phyloP scores from a whole-genome alignment of 2,113 vertebrate species.

The Paradoxurus hermaphroditus region DNA sequence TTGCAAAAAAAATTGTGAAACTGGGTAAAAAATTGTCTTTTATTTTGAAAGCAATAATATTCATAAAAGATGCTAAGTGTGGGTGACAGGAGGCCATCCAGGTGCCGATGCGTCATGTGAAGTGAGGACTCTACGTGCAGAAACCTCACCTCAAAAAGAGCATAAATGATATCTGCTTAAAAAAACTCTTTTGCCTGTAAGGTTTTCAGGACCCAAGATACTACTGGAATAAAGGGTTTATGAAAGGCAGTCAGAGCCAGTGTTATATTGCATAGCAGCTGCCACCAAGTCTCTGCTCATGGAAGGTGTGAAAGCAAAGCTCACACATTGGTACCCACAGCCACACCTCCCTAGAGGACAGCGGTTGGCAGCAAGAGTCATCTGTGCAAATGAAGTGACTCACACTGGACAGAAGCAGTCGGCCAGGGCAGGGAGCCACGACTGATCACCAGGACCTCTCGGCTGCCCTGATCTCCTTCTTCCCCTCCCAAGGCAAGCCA shows the following conservation, averaged over 20 bases:
- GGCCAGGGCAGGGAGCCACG: background rate
- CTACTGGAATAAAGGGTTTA: background rate
- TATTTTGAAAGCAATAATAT: background rate
- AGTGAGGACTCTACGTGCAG: background rate
- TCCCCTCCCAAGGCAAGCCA: background rate
- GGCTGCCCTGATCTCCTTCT: background rate
- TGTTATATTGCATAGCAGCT: background rate
- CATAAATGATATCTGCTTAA: background rate
- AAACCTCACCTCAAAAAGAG: background rate
- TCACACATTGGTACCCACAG: background rate
- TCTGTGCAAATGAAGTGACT: background rate
- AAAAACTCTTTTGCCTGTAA: background rate
- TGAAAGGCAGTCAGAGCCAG: background rate
- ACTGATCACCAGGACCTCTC: background rate
- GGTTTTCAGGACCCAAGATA: background rate
- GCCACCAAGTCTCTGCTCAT: background rate
- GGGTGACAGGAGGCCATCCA: background rate
- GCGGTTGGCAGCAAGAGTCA: background rate
- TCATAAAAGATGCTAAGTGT: background rate
- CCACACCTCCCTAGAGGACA: background rate
- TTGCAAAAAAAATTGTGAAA: background rate
- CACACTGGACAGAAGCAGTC: background rate
- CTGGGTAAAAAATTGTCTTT: background rate
- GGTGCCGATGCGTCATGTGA: background rate
- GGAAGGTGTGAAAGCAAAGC: conserved; percentile 16